A percentile compares a stretch with the other conserved stretches of the same genome.
These are phyloP conservation scores for Perizoma flavofasciatum DNA, from an alignment of 2,888 invertebrate species.

Conservation along the genomic window DNA sequence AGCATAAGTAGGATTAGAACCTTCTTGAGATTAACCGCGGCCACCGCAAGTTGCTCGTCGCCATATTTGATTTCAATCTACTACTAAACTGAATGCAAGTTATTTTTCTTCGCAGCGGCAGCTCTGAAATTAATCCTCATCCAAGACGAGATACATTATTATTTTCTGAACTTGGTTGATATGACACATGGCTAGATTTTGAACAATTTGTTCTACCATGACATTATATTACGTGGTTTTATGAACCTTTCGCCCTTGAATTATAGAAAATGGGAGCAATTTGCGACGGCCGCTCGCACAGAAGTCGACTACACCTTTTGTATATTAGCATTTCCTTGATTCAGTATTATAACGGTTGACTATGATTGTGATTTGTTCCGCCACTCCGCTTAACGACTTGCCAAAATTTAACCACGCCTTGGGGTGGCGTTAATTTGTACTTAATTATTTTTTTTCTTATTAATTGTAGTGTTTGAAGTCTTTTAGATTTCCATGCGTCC, in stretches of 20 bases:
- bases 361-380: conserved; percentile 67
- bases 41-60: conserved; percentile 29
- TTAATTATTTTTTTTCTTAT: conserved; percentile 67
- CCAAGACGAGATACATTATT: neutral
- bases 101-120: too few species aligned
- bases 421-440: conserved; percentile 63
- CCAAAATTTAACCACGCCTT: conserved; percentile 60
- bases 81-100: too few species aligned
- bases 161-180: neutral
- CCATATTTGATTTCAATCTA: conserved; percentile 9
- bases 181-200: too few species aligned
- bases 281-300: conserved; percentile 46
- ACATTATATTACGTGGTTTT: neutral
- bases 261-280: conserved; percentile 15
- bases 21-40: conserved; percentile 70
- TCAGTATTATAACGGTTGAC: conserved; percentile 79
- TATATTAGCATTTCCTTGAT: conserved; percentile 73
- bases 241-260: neutral
- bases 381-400: conserved; percentile 66
- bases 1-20: conserved; percentile 76
- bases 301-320: conserved; percentile 70
- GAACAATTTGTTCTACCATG: neutral
- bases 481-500: conserved; percentile 38
- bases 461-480: conserved; percentile 43
- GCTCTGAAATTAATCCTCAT: too few species aligned